These are phyloP conservation scores for Aramus guarauna DNA, from an alignment of 2,113 vertebrate species.

Conservation along the genomic window DNA sequence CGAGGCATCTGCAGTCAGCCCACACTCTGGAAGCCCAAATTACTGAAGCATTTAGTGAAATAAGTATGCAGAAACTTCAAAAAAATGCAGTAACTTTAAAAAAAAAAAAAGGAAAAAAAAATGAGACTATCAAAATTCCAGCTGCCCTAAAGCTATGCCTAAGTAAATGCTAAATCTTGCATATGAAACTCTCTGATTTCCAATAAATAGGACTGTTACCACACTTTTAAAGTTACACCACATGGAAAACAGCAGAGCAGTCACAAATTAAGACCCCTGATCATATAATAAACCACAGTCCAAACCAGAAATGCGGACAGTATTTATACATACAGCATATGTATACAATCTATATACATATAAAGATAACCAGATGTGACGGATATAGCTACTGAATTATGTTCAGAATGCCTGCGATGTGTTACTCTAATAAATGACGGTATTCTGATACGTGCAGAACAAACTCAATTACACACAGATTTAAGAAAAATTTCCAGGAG, in stretches of 20 bases:
- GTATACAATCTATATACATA: neutral
- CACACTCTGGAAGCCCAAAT: neutral
- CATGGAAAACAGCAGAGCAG: neutral
- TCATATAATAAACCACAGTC: neutral
- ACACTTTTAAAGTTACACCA: neutral
- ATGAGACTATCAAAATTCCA: neutral
- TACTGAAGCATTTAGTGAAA: neutral
- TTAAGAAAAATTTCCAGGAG: neutral
- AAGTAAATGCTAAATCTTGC: neutral
- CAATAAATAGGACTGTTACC: neutral
- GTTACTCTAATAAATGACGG: neutral
- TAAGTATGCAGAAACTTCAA: neutral
- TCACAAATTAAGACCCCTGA: neutral
- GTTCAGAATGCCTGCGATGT: neutral
- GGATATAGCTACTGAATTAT: neutral
- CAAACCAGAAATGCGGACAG: neutral
- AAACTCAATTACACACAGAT: neutral
- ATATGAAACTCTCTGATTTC: neutral
- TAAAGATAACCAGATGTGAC: neutral
- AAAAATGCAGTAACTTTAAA: neutral
- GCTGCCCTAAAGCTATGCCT: neutral
- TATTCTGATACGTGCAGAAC: neutral
- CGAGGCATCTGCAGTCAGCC: neutral
- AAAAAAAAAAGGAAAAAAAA: neutral
- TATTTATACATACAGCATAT: neutral